Percentiles rank a stretch among this genome's conserved stretches.
Conservation (phyloP, 2,888 invertebrate species). For the Rhagium mordax region DNA sequence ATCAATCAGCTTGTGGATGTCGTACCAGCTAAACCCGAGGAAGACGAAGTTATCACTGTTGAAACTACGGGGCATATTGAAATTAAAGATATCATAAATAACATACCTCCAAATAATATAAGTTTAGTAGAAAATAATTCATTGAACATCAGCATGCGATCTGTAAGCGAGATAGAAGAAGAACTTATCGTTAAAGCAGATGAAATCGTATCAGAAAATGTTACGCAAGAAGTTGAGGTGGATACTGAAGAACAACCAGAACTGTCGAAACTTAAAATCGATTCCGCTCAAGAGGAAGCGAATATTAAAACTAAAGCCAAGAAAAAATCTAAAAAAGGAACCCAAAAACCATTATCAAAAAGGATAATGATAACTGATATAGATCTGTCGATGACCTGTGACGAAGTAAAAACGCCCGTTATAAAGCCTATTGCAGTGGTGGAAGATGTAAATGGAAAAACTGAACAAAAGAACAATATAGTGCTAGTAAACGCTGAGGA, state of each 20-base stretch:
- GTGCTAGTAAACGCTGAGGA: conserved; percentile 15
- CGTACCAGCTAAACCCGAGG: conserved; percentile 43
- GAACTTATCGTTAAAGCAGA: conserved; percentile 48
- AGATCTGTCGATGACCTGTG: conserved; percentile 52
- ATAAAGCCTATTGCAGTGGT: conserved; percentile 46
- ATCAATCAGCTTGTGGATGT: conserved; percentile 60
- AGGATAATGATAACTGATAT: conserved; percentile 65
- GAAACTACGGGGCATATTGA: conserved; percentile 39
- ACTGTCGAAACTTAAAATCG: neutral
- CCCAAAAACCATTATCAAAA: conserved; percentile 56
- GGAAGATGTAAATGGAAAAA: conserved; percentile 31
- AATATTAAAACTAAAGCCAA: conserved; percentile 42
- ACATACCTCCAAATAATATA: conserved; percentile 46
- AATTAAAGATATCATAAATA: conserved; percentile 48
- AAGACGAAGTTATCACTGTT: conserved; percentile 40
- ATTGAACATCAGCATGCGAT: conserved; percentile 30
- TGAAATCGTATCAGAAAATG: conserved; percentile 16
- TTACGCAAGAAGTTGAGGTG: conserved; percentile 29
- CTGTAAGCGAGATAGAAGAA: conserved; percentile 58
- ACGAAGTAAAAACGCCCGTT: conserved; percentile 43
- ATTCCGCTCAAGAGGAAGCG: neutral
- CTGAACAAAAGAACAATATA: conserved; percentile 19
- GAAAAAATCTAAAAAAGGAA: conserved; percentile 57
- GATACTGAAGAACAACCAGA: conserved; percentile 7
- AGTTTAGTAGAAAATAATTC: conserved; percentile 28